Conservation (phyloP, 2,888 invertebrate genomes). For the Pachliopta kotzebuea region DNA sequence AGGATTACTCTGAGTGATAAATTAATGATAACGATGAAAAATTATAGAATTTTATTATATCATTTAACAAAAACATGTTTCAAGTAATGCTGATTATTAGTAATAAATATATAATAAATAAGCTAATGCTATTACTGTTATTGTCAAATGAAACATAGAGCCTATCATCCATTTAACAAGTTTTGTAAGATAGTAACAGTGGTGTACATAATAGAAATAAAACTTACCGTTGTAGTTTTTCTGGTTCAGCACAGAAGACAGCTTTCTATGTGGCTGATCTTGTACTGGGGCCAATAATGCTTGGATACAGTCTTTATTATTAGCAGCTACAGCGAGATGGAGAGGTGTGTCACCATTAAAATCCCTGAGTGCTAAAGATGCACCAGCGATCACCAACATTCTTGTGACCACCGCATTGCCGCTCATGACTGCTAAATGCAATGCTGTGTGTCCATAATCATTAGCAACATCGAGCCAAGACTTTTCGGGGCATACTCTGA, state of each 20-base stretch:
- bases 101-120: too few species aligned
- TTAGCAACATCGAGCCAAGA: conserved; percentile 89
- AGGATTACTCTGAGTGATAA: not conserved
- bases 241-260: conserved; percentile 84
- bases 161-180: too few species aligned
- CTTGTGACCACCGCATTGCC: conserved; percentile 87
- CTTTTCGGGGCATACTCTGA: conserved; percentile 88
- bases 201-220: not conserved
- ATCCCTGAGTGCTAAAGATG: conserved; percentile 84
- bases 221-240: conserved; percentile 92
- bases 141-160: too few species aligned
- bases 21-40: not conserved
- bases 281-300: conserved; percentile 86
- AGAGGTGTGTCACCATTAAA: conserved; percentile 91
- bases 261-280: conserved; percentile 57
- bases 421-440: conserved; percentile 93
- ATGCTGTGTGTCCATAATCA: conserved; percentile 88
- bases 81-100: too few species aligned
- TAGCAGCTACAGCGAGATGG: conserved; percentile 89
- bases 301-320: conserved; percentile 85
- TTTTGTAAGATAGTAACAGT: too few species aligned
- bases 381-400: conserved; percentile 90
- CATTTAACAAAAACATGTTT: too few species aligned
- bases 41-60: too few species aligned
- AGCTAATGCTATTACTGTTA: too few species aligned